phyloP scores from a whole-genome alignment of 1,140 invertebrate species.

The Hylaeus anthracinus region DNA sequence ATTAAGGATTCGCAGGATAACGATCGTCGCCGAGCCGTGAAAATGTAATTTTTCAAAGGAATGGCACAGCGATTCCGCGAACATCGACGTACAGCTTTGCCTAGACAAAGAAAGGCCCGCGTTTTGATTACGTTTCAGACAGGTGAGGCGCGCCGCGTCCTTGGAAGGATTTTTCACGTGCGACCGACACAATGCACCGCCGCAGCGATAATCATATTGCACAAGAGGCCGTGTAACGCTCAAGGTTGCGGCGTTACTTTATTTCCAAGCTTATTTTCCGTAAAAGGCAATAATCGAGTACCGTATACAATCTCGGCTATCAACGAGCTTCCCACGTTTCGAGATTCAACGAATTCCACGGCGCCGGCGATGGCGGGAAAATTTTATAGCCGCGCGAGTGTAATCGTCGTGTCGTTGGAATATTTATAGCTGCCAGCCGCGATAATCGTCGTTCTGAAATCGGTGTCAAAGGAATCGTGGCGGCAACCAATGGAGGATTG shows the following conservation, averaged over 20 bases:
- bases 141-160: slow-evolving; percentile 14
- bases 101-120: slow-evolving; percentile 19
- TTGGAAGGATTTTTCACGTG: slow-evolving; percentile 40
- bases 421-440: not conserved
- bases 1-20: not conserved
- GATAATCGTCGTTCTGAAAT: slow-evolving; percentile 1
- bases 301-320: not conserved
- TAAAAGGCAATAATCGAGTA: slow-evolving; percentile 56
- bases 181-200: slow-evolving; percentile 36
- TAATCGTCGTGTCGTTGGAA: not conserved
- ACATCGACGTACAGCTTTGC: not conserved
- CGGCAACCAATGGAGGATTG: slow-evolving; percentile 2
- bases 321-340: slow-evolving; percentile 51
- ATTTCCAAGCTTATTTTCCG: slow-evolving; percentile 53
- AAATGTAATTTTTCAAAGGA: slow-evolving; percentile 3
- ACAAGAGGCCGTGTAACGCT: slow-evolving; percentile 40
- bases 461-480: not conserved
- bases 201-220: slow-evolving; percentile 51
- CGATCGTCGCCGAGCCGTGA: not conserved
- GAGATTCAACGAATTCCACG: slow-evolving; percentile 37
- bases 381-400: not conserved
- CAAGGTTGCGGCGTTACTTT: slow-evolving; percentile 51
- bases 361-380: not conserved
- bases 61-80: slow-evolving; percentile 3
- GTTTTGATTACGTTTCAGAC: slow-evolving; percentile 5